These are phyloP conservation scores for Ctenoplectra terminalis DNA, from an alignment of 1,140 invertebrate genomes.

Conservation along the genomic window DNA sequence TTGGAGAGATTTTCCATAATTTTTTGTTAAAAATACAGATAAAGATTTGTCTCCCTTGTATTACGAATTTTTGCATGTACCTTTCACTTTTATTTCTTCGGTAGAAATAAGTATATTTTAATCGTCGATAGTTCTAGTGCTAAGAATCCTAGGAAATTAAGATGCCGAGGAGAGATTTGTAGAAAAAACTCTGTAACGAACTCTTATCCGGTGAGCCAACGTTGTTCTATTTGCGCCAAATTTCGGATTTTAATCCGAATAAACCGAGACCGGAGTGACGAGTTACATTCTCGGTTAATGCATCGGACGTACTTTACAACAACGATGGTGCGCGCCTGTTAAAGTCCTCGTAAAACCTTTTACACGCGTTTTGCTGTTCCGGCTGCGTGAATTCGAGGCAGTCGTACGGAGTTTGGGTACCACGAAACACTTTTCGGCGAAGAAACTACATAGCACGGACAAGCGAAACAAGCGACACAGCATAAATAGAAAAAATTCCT, in stretches of 20 bases:
- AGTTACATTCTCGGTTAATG: constrained; percentile 47
- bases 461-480: not conserved
- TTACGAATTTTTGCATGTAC: too few species aligned
- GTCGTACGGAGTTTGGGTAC: not conserved
- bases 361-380: not conserved
- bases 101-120: too few species aligned
- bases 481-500: not conserved
- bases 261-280: not conserved
- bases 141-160: constrained; percentile 18
- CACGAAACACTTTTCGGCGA: not conserved
- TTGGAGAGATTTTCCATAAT: too few species aligned
- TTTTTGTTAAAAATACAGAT: too few species aligned
- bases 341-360: not conserved
- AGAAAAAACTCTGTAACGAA: constrained; percentile 27
- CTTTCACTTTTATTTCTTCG: too few species aligned
- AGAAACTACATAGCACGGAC: constrained; percentile 2
- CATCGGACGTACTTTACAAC: constrained; percentile 9
- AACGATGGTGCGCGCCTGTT: not conserved
- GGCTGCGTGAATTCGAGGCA: not conserved
- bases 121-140: too few species aligned
- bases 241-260: constrained; percentile 58
- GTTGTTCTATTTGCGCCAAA: constrained; percentile 17
- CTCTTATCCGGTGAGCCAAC: constrained; percentile 14
- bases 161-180: constrained; percentile 44
- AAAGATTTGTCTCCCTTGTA: too few species aligned